phyloP scores from a whole-genome alignment of 2,888 invertebrate species.

The Hymenopus coronatus region DNA sequence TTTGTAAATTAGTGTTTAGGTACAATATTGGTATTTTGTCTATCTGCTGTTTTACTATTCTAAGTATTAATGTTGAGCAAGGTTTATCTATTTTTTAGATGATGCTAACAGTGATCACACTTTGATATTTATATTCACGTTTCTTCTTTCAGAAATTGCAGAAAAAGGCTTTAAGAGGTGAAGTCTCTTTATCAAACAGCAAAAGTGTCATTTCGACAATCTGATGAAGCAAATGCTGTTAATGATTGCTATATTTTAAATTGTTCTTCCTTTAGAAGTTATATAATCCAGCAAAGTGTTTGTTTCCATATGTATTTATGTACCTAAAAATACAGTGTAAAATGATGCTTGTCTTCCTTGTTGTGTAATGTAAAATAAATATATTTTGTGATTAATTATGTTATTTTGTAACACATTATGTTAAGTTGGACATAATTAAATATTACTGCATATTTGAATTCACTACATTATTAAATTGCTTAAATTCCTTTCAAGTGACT shows the following conservation, averaged over 20 bases:
- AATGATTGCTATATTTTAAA: neutral
- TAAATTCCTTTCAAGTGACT: too few relatives aligned
- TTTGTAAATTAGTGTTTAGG: too few relatives aligned
- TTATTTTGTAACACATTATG: neutral
- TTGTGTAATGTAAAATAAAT: too few relatives aligned
- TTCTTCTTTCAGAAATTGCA: constrained; percentile 62
- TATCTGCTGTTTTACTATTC: too few relatives aligned
- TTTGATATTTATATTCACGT: neutral
- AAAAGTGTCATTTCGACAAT: constrained; percentile 29
- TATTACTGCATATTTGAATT: neutral
- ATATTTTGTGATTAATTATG: neutral
- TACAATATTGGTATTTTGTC: too few relatives aligned
- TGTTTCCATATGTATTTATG: neutral
- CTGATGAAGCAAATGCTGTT: neutral
- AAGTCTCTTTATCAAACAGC: constrained; percentile 58
- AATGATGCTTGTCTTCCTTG: neutral
- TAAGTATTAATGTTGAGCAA: too few relatives aligned
- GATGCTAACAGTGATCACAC: too few relatives aligned
- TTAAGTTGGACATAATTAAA: neutral
- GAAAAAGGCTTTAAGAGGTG: constrained; percentile 62
- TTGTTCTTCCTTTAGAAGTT: neutral
- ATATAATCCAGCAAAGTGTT: neutral
- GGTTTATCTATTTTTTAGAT: too few relatives aligned
- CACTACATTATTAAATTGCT: neutral
- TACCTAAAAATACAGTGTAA: neutral